These are phyloP conservation scores for Galagoides demidoff DNA, from an alignment of 2,797 vertebrate species.

Conservation along the genomic window DNA sequence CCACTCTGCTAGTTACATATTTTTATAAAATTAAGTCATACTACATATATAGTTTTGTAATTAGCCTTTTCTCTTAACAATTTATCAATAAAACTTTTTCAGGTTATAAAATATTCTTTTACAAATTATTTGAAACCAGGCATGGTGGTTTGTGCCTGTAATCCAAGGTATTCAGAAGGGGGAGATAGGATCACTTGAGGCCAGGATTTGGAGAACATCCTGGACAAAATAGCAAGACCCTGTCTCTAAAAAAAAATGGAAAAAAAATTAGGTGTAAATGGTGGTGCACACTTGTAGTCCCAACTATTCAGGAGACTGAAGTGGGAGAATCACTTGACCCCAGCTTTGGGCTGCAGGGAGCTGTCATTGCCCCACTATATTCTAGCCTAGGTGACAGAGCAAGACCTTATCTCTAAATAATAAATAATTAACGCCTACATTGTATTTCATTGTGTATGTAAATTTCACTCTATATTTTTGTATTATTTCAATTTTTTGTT, in stretches of 20 bases:
- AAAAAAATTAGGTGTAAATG: not conserved
- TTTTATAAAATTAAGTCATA: not conserved
- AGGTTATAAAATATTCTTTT: slow-evolving; percentile 12
- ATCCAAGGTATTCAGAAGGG: not conserved
- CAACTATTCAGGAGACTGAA: not conserved
- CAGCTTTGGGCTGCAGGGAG: too few species aligned
- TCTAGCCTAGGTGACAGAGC: too few species aligned
- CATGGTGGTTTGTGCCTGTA: not conserved
- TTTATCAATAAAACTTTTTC: not conserved
- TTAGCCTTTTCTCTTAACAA: slow-evolving; percentile 18
- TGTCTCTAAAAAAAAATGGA: not conserved
- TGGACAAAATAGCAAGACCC: not conserved
- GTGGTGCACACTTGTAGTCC: not conserved
- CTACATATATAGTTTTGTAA: not conserved
- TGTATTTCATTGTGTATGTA: not conserved
- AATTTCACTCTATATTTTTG: slow-evolving; percentile 3
- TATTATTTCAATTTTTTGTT: not conserved
- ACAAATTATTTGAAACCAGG: not conserved
- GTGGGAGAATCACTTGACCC: too few species aligned
- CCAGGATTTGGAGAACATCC: not conserved
- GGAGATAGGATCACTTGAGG: not conserved
- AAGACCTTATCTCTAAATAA: too few species aligned
- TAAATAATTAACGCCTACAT: not conserved
- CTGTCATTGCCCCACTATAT: too few species aligned
- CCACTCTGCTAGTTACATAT: not conserved